Base-by-base conservation (phyloP, 2,797 vertebrate species). In the Anguilla megastoma region DNA sequence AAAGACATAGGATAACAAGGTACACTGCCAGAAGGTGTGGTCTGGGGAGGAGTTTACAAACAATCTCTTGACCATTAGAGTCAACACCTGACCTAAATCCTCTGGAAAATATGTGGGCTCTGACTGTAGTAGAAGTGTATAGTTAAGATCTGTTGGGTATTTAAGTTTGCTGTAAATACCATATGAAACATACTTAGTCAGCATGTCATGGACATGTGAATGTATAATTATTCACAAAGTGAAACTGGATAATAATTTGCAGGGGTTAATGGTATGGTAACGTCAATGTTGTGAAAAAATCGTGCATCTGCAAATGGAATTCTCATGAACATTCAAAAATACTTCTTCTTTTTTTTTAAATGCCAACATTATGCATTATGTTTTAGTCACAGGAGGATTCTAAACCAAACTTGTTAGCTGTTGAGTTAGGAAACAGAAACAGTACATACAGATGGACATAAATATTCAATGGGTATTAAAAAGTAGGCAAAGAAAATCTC, bases 1-100 rank as follows among this genome's bases (percentile, higher is more conserved):
- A 27, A 58, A n/a, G 41, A 83, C 41, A 85, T 14, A 89, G 87
- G 30, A 86, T 86, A 83, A 82, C 21, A 89, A 6, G 36, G 58
- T 87, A 48, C 69, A 54, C 87, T 79, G 41, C 84, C 14, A 54
- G 36, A 63, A n/a, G 21, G 5, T 50, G 18, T 10, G 21, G 45
- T 82, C 21, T 82, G 41, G 50, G 5, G 79, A 82, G 45, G 41
- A 80, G 18, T 7, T 16, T 6, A 80, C 36, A 80, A 18, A 21
- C 41, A 21, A 48, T 48, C 6, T 21, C 6, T 48, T 45, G 21
- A 82, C 41, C 0, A 24, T n/a, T 8, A 82, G 33, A 50, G 33
- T 4, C 33, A 45, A 41, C 79, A 48, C 1, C 18, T 24, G 76
- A 80, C 3, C 14, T 48, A 80, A 24, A 80, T 80, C 36, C 76